Evolutionary conservation across 1,140 invertebrate genomes (phyloP).

Genomic region (Rhopalosiphum padi): DNA sequence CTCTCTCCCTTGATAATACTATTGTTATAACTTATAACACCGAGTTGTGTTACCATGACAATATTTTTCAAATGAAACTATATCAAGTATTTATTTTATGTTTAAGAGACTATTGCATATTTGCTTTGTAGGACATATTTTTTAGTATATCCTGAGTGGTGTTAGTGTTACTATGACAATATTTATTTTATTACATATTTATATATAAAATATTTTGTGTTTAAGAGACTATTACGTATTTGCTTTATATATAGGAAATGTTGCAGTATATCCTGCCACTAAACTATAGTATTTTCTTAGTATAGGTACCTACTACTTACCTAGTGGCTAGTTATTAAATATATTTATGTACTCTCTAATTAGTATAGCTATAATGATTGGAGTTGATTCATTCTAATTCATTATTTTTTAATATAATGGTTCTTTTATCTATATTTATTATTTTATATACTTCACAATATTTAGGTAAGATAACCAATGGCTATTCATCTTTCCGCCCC

Average conservation of each 20-base stretch:
- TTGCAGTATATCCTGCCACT: too few relatives aligned
- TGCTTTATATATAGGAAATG: too few relatives aligned
- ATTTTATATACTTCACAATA: too few relatives aligned
- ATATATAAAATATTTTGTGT: too few relatives aligned
- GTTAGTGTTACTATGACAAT: too few relatives aligned
- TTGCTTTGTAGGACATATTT: neutral
- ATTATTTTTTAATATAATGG: neutral
- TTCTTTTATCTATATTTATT: neutral
- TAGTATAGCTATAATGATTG: neutral
- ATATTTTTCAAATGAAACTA: neutral
- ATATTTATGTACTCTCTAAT: neutral
- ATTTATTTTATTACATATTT: too few relatives aligned
- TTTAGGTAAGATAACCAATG: neutral
- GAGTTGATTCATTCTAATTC: neutral
- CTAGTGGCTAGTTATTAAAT: neutral
- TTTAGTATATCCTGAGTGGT: neutral
- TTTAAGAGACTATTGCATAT: neutral
- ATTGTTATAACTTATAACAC: neutral
- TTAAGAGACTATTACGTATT: too few relatives aligned
- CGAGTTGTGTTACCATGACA: neutral
- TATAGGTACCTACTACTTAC: too few relatives aligned
- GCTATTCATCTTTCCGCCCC: neutral
- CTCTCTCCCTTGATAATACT: neutral
- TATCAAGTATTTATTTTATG: neutral
- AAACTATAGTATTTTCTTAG: neutral